Base-by-base conservation (phyloP, 2,888 invertebrate species). In the Cataglyphis cursor region DNA sequence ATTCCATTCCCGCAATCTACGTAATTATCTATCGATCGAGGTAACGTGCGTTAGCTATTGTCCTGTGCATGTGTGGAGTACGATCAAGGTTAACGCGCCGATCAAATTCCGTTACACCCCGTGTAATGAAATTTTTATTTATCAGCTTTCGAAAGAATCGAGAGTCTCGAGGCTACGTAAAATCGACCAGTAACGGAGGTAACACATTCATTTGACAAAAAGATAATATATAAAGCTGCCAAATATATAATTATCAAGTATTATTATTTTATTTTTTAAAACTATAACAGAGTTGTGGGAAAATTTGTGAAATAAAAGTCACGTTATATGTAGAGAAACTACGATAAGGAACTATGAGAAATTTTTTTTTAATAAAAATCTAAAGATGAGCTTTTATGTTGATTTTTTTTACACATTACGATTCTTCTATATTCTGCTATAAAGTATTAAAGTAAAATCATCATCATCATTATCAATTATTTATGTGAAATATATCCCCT, bases 1-100 rank as follows among this genome's bases (percentile, higher is more conserved):
- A 78, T 72, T 78, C 78, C 57, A 72, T 78, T 72, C 78, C 73
- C 78, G 78, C 74, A 78, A 78, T 78, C 78, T 78, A 28, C 44
- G 78, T 78, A 78, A 78, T 78, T 72, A 72, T 78, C 78, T 59
- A 78, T 48, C 44, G 78, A 78, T 78, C 78, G 73, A 35, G 59
- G 57, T 24, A 28, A 15, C 54, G 44, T 73, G 59, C 73, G 73
- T 72, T 41, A 72, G 73, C 57, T 41, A 78, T 72, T 78, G 73
- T 75, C 80, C 76, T 51, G 64, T 81, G 28, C 78, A 78, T 78
- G 75, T 54, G 48, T 48, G 44, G n/a, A 61, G 61, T 24, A n/a
- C 51, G 78, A 81, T 81, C 81, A 76, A 76, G 78, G 81, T 80
- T 76, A 41, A 80, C 48, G n/a, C 78, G 54, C 51, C 62, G 78